Base-by-base conservation (phyloP, 2,113 vertebrate genomes). In the Protomyctophum bolini region DNA sequence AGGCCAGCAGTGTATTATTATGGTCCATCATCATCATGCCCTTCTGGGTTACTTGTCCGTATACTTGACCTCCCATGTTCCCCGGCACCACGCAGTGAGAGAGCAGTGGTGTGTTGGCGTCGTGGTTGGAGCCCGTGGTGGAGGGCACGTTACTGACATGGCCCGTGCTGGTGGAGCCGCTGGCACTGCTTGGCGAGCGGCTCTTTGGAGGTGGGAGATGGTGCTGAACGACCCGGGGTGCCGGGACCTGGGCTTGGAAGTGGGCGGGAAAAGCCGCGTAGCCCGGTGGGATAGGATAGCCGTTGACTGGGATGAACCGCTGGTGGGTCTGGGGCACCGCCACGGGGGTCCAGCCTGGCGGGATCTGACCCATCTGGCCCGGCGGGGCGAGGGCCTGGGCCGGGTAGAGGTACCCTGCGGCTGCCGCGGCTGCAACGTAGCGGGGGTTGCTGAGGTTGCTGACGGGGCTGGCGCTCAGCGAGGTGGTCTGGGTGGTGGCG, bases 401-500 rank as follows among this genome's bases (percentile, higher is more conserved):
- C 0, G 95, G 95, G 70, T 97, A 98, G 86, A 98, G 92, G 89
- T 95, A 98, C 29, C 96, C 96, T 0, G 86, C 84, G 1, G 88
- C 76, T 9, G 63, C 3, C 6, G 97, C 93, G 1, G 88, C 81
- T 0, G 86, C 62, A 6, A 97, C 95, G 10, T 97, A 98, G 8
- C 97, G 91, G 1, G 96, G 95, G 66, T 96, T 98, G 87, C 97
- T 98, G 87, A 99, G 95, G 82, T 97, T 99, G 86, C 98, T 99
- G 70, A 99, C 95, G 0, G 98, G 97, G 70, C 98, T 99, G 65
- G 97, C 97, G 5, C 98, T 99, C 55, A 99, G 94, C 0, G 98
- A 99, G 66, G 98, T 99, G 10, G 98, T 99, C 89, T 99, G 98
- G 0, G 98, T 99, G 86, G 98, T 99, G 88, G 97, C 96, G 8